Conservation (phyloP, 2,888 invertebrate genomes). For the Auanema freiburgensis region DNA sequence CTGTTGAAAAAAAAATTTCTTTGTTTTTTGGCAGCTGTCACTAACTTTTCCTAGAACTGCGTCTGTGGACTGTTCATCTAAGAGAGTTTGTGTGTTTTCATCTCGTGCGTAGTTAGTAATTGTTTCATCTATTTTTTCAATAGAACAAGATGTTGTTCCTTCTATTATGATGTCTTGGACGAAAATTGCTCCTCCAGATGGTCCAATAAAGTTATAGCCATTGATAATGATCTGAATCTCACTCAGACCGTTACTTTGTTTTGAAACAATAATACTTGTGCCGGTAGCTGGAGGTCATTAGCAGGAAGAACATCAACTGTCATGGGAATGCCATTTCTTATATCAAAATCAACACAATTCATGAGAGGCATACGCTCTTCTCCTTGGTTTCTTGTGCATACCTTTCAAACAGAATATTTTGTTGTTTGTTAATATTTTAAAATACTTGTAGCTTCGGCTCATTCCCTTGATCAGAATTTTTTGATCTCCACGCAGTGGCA, state of each 20-base stretch:
- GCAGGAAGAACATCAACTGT: conserved; percentile 40
- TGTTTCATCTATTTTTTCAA: conserved; percentile 19
- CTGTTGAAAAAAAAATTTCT: not conserved
- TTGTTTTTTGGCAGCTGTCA: too few species aligned
- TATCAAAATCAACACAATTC: conserved; percentile 48
- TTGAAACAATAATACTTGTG: conserved; percentile 30
- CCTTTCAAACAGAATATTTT: conserved; percentile 20
- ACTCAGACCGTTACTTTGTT: too few species aligned
- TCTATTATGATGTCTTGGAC: conserved; percentile 52
- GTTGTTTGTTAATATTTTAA: too few species aligned
- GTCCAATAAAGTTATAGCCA: conserved; percentile 50
- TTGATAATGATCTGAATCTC: conserved; percentile 42
- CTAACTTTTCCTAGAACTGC: too few species aligned
- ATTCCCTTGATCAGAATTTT: conserved; percentile 29
- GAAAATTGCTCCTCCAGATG: conserved; percentile 49
- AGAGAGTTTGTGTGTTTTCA: not conserved
- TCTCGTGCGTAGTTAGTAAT: not conserved
- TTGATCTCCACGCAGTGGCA: conserved; percentile 47
- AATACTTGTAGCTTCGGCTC: conserved; percentile 52
- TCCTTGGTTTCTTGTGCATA: conserved; percentile 43
- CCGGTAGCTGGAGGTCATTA: conserved; percentile 35
- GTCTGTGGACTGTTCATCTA: conserved; percentile 1
- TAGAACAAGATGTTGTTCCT: conserved; percentile 37
- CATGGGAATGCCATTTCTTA: conserved; percentile 50
- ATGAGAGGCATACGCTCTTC: conserved; percentile 45